Base-by-base conservation (phyloP, 1,140 invertebrate species). In the Diorhabda sublineata region DNA sequence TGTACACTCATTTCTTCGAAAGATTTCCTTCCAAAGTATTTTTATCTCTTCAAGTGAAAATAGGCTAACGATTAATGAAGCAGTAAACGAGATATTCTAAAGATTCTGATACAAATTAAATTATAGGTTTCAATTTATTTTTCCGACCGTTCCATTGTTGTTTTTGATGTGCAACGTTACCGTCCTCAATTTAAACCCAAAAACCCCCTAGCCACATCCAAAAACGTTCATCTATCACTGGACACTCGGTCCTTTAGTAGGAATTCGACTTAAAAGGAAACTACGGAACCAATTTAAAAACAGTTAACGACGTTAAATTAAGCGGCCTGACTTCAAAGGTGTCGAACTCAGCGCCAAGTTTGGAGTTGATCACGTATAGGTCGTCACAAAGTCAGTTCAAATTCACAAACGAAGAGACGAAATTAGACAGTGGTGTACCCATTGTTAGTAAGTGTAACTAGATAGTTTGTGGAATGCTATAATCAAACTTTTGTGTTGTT, bases 281-380 rank as follows among this genome's bases (percentile, higher is more conserved):
- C 67, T 71, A 73, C 65, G 43, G 64, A 66, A 63, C 61, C 72
- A 69, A 73, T 76, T 75, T 73, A 74, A 75, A 73, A 76, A 76
- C 72, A 70, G 70, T 73, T 75, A 74, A 74, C 73, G 69, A 61
- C 66, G 70, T 76, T 76, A 76, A 76, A 76, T 75, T 76, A 75
- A 75, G 71, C 73, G 67, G 61, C 61, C 68, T 69, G 70, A 76
- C 75, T 75, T 76, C 75, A 76, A 76, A 76, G 72, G 70, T 73
- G 72, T 68, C 69, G 68, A 45, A 65, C 66, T 58, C 26, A 45
- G 63, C 63, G 63, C n/a, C 2, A 26, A 42, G 58, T 6, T 3
- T 7, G 2, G 58, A 52, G 63, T 57, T 64, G 63, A 64, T 64
- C 63, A 64, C 63, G 63, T 64, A 8, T 45, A 26, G 45, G 45